Evolutionary conservation across 2,888 invertebrate genomes (phyloP).

Genomic region (Eupithecia vulgata): DNA sequence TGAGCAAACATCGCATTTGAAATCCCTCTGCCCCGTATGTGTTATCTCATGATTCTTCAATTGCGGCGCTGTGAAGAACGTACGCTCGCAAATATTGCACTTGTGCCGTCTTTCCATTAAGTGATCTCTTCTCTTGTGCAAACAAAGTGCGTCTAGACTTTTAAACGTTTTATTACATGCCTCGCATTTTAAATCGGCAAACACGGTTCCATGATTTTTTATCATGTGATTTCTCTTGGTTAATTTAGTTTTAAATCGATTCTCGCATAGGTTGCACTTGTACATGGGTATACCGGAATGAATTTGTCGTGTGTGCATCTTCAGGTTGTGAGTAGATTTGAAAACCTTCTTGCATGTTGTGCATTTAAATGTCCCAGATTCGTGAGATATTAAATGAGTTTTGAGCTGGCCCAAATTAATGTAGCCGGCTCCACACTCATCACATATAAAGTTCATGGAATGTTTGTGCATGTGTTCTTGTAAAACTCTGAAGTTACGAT

Average conservation of each 20-base stretch:
- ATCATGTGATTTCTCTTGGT: constrained; percentile 61
- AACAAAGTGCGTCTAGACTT: constrained; percentile 54
- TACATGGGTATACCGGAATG: constrained; percentile 36
- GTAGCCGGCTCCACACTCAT: constrained; percentile 51
- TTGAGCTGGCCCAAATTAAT: constrained; percentile 46
- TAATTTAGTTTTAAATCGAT: constrained; percentile 53
- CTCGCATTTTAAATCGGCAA: constrained; percentile 57
- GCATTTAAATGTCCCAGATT: constrained; percentile 50
- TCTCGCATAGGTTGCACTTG: constrained; percentile 61
- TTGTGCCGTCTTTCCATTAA: constrained; percentile 66
- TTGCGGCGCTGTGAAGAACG: constrained; percentile 56
- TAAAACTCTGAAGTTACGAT: constrained; percentile 56
- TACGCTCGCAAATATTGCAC: constrained; percentile 74
- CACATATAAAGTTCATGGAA: constrained; percentile 59
- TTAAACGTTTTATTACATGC: constrained; percentile 64
- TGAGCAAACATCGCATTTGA: constrained; percentile 63
- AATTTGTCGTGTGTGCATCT: constrained; percentile 21
- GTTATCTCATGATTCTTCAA: constrained; percentile 63
- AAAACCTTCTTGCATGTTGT: constrained; percentile 29
- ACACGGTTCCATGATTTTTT: constrained; percentile 55
- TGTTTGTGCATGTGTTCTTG: constrained; percentile 63
- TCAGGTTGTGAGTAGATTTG: constrained; percentile 14
- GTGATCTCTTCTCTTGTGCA: constrained; percentile 69
- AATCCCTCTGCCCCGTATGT: constrained; percentile 60
- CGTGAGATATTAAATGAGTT: constrained; percentile 57